Base-by-base conservation (phyloP, 92 coral and sea anemone species). In the Epizoanthus illoricatus region DNA sequence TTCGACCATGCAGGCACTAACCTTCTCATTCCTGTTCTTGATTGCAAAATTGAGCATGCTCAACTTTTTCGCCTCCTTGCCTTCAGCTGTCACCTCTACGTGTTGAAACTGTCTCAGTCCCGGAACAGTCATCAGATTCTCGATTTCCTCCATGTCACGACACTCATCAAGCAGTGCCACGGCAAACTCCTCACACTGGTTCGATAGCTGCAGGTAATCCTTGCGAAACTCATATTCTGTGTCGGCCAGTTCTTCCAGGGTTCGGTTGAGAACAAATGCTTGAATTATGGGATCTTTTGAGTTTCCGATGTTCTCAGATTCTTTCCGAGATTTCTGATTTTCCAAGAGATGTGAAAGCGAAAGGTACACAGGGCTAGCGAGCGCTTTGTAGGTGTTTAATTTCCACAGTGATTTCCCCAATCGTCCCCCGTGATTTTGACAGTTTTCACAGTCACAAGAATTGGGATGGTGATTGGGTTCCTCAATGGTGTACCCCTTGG, bases 121-220 rank as follows among this genome's bases (percentile, higher is more conserved):
- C n/a, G 97, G 97, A 2, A 92, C 88, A 70, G 80, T 85, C 97
- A 92, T 92, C 23, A 92, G 62, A 55, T 81, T 83, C 16, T 85
- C 74, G 10, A 95, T 93, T 84, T 95, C 98, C 13, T 83, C 84
- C 98, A 90, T 93, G 90, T 91, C 75, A 28, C 92, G 92, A 67
- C 98, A 94, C 57, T 93, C 92, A 20, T 90, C 80, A 60, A 90
- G 86, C 20, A 95, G 86, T 3, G 92, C 91, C 40, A 93, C 94
- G 1, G 94, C 94, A 74, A 90, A 95, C 20, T 74, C 86, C 65
- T 95, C 97, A 66, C 97, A 95, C 80, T 80, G 86, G 45, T 90
- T 79, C 5, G 98, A 90, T 16, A 94, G 78, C 75, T 82, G 73
- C 13, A 71, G 72, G 84, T 94, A 94, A 28, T 92, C 94, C 19